These are phyloP conservation scores for Nemoura dubitans DNA, from an alignment of 2,888 invertebrate species.

Conservation along the genomic window DNA sequence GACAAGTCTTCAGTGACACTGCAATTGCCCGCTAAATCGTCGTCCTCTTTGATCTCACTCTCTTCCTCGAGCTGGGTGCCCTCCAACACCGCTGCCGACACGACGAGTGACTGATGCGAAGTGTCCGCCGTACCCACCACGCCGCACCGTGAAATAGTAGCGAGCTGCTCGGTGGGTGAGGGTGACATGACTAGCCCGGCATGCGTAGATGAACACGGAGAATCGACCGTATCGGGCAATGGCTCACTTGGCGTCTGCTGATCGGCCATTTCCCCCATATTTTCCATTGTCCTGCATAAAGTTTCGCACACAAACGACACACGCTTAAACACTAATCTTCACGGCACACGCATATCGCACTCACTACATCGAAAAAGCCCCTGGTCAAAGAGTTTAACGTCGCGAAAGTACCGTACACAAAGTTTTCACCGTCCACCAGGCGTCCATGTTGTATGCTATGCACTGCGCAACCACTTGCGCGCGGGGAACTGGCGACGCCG, in stretches of 20 bases:
- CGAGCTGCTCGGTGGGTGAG: constrained; percentile 51
- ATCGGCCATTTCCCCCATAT: constrained; percentile 69
- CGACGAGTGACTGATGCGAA: constrained; percentile 60
- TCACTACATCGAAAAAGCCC: constrained; percentile 51
- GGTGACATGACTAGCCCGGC: constrained; percentile 54
- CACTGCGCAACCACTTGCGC: constrained; percentile 54
- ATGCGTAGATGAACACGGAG: constrained; percentile 61
- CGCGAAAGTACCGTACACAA: constrained; percentile 54
- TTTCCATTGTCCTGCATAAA: constrained; percentile 65
- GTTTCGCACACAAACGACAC: constrained; percentile 53
- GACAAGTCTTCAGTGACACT: constrained; percentile 53
- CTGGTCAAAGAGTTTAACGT: constrained; percentile 53
- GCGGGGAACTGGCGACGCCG: constrained; percentile 50
- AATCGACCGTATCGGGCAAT: constrained; percentile 62
- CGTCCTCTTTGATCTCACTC: constrained; percentile 60
- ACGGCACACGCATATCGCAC: constrained; percentile 52
- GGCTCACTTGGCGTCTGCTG: constrained; percentile 65
- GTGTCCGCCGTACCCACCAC: constrained; percentile 54
- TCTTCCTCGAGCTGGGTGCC: constrained; percentile 57
- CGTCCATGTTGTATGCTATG: constrained; percentile 55
- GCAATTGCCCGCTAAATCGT: constrained; percentile 57
- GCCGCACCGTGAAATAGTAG: constrained; percentile 53
- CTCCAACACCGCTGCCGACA: constrained; percentile 54
- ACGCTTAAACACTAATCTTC: constrained; percentile 51
- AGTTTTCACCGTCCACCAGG: constrained; percentile 53